Base-by-base conservation (phyloP, 35 echinoderm and acorn worm genomes). In the Eucidaris tribuloides region DNA sequence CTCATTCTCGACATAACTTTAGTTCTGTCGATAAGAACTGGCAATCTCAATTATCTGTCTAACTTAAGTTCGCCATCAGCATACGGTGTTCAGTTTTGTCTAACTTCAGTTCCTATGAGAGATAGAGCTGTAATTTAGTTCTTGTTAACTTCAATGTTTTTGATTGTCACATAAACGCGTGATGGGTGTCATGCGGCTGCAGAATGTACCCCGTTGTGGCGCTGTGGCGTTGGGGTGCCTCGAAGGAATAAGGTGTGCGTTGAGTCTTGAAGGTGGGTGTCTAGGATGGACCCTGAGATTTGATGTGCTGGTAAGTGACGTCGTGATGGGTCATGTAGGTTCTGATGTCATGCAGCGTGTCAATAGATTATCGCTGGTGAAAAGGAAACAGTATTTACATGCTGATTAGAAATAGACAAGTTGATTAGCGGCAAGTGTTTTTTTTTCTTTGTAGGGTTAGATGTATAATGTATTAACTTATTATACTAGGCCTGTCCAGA, bases 111-210 rank as follows among this genome's bases (percentile, higher is more conserved):
- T n/a, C n/a, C n/a, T n/a, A n/a, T n/a, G n/a, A n/a, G n/a, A n/a
- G n/a, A n/a, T n/a, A n/a, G n/a, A n/a, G n/a, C n/a, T n/a, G n/a
- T n/a, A n/a, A n/a, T n/a, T n/a, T n/a, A n/a, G n/a, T n/a, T n/a
- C n/a, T n/a, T n/a, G n/a, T n/a, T n/a, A n/a, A n/a, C n/a, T n/a
- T n/a, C n/a, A n/a, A n/a, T n/a, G n/a, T n/a, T n/a, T n/a, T n/a
- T 79, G 38, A 79, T 46, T 77, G 84, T 87, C 84, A 87, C 84
- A 87, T 87, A 39, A 79, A 79, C n/a, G 84, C 84, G 84, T 79
- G 3, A 87, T 76, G 3, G 63, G 41, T 68, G 84, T 59, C 61
- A 71, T 87, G 22, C 71, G 84, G 74, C 84, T 87, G 49, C 84
- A 62, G 65, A 87, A 87, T 42, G n/a, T n/a, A n/a, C n/a, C n/a